Percentiles rank a stretch among this genome's conserved stretches.
phyloP scores from a whole-genome alignment of 2,797 vertebrate genomes.

The Microctenopoma lineatum region DNA sequence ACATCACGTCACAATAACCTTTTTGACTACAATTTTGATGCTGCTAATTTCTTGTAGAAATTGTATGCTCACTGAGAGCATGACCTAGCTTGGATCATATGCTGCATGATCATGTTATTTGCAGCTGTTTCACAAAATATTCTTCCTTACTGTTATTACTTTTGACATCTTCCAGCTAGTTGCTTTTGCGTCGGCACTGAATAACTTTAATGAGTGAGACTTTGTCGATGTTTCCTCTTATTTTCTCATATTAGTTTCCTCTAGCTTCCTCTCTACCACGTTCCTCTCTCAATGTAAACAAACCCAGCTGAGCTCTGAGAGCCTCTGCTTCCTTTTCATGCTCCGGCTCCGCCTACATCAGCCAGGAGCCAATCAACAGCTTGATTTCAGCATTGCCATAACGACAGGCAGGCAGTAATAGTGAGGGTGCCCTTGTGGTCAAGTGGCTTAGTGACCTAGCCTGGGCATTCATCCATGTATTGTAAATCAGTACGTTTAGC shows the following conservation, averaged over 20 bases:
- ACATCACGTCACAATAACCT: too few relatives aligned
- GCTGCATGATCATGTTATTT: background rate
- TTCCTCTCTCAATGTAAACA: constrained; percentile 71
- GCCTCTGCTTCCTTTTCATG: constrained; percentile 53
- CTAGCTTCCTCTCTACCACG: constrained; percentile 14
- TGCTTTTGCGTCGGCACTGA: too few relatives aligned
- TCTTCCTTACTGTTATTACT: background rate
- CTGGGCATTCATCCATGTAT: constrained; percentile 52
- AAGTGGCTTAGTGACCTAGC: constrained; percentile 72
- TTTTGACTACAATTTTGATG: too few relatives aligned
- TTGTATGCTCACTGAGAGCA: too few relatives aligned
- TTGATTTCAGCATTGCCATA: constrained; percentile 61
- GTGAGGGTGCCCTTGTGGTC: constrained; percentile 67
- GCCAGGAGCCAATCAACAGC: constrained; percentile 59
- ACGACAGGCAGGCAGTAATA: constrained; percentile 53
- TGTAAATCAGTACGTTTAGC: constrained; percentile 53
- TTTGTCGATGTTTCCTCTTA: too few relatives aligned
- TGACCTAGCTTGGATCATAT: background rate
- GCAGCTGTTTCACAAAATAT: too few relatives aligned
- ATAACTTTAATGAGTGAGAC: too few relatives aligned
- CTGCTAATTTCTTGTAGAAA: too few relatives aligned
- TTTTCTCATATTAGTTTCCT: constrained; percentile 3
- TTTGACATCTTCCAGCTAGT: background rate
- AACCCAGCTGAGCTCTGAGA: constrained; percentile 65
- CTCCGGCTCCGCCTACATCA: constrained; percentile 51